phyloP scores from a whole-genome alignment of 2,113 vertebrate genomes.

The Nothobranchius furzeri region DNA sequence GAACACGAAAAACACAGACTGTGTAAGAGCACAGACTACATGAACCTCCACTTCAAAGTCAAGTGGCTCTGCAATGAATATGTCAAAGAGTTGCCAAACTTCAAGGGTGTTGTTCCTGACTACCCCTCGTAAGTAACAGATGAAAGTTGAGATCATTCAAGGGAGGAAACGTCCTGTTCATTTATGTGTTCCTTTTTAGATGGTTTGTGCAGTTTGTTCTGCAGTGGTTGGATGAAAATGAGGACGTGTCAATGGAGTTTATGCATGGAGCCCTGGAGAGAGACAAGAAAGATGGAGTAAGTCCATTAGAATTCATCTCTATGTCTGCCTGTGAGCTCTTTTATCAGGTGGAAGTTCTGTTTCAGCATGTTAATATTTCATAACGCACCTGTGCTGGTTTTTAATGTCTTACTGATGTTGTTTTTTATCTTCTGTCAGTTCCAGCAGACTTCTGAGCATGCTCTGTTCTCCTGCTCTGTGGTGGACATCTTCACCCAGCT shows the following conservation, averaged over 20 bases:
- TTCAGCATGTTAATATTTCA: not conserved
- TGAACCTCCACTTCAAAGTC: slow-evolving; percentile 99
- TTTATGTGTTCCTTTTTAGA: slow-evolving; percentile 62
- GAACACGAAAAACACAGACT: slow-evolving; percentile 94
- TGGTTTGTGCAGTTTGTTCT: slow-evolving; percentile 98
- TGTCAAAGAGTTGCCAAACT: slow-evolving; percentile 86
- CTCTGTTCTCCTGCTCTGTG: slow-evolving; percentile 98
- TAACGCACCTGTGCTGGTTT: not conserved
- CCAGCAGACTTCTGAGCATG: slow-evolving; percentile 97
- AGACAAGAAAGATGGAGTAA: slow-evolving; percentile 98
- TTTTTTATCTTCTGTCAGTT: slow-evolving; percentile 78
- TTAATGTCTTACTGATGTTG: not conserved
- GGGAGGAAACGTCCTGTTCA: not conserved
- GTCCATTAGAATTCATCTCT: slow-evolving; percentile 28
- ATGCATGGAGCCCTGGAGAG: slow-evolving; percentile 94
- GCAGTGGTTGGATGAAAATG: slow-evolving; percentile 98
- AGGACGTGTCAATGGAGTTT: slow-evolving; percentile 96
- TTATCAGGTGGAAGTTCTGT: not conserved
- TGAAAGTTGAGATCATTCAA: no score
- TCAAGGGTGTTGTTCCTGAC: slow-evolving; percentile 87
- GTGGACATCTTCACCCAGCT: slow-evolving; percentile 99
- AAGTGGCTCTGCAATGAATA: slow-evolving; percentile 99
- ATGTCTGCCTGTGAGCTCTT: not conserved
- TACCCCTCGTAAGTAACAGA: slow-evolving; percentile 89
- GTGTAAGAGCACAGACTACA: slow-evolving; percentile 98